Conservation (phyloP, 2,888 invertebrate species). For the Patella ulyssiponensis region DNA sequence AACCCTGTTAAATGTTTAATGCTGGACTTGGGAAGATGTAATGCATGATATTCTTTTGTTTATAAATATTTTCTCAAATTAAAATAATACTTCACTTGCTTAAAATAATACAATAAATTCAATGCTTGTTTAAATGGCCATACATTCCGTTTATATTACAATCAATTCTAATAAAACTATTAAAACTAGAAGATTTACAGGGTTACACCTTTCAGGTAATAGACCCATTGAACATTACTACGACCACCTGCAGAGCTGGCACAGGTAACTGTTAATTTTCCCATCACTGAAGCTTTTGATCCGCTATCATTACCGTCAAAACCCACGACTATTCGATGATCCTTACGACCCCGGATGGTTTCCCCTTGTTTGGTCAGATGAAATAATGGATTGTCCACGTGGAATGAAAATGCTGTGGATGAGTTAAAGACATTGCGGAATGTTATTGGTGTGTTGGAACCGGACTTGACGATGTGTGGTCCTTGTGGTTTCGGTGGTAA, state of each 20-base stretch:
- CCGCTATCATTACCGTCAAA: slow-evolving; percentile 70
- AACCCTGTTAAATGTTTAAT: too few species aligned
- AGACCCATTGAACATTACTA: slow-evolving; percentile 72
- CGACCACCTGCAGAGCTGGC: slow-evolving; percentile 68
- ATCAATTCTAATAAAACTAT: neutral
- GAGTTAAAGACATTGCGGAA: slow-evolving; percentile 74
- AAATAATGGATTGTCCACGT: slow-evolving; percentile 73
- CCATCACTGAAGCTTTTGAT: slow-evolving; percentile 70
- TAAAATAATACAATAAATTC: too few species aligned
- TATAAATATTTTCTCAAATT: too few species aligned
- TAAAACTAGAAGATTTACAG: slow-evolving; percentile 33
- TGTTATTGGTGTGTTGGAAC: slow-evolving; percentile 69
- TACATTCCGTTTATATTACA: neutral
- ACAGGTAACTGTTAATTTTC: slow-evolving; percentile 70
- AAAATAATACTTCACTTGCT: too few species aligned
- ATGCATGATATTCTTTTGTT: too few species aligned
- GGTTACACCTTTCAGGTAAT: slow-evolving; percentile 70
- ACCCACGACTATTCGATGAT: slow-evolving; percentile 71
- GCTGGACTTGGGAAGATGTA: too few species aligned
- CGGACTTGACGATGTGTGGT: slow-evolving; percentile 73
- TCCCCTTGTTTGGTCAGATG: slow-evolving; percentile 71
- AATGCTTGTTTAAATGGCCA: too few species aligned
- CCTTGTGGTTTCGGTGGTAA: slow-evolving; percentile 75
- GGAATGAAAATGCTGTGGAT: slow-evolving; percentile 71
- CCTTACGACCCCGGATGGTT: slow-evolving; percentile 71